A percentile compares a stretch with the other conserved stretches of the same genome.
Conservation (phyloP, 2,888 invertebrate genomes). For the Uloborus plumipes region DNA sequence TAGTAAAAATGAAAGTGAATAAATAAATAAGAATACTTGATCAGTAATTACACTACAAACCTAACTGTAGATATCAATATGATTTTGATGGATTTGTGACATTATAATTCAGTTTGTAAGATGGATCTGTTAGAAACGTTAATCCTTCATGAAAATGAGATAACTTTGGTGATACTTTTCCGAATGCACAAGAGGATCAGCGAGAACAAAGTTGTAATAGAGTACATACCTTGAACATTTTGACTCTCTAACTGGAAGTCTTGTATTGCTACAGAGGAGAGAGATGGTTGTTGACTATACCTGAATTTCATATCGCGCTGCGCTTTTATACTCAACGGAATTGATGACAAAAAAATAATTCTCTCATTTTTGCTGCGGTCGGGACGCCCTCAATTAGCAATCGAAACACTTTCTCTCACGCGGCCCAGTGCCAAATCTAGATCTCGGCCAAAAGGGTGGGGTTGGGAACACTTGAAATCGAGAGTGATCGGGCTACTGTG, state of each 20-base stretch:
- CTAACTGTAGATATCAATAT: too few relatives aligned
- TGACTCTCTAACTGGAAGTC: conserved; percentile 10
- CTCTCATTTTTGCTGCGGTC: conserved; percentile 22
- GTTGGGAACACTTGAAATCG: conserved; percentile 36
- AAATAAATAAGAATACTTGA: too few relatives aligned
- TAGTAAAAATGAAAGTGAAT: too few relatives aligned
- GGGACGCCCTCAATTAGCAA: conserved; percentile 51
- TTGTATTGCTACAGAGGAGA: too few relatives aligned
- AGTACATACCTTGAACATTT: conserved; percentile 50
- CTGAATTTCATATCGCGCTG: conserved; percentile 5
- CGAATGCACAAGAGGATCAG: too few relatives aligned
- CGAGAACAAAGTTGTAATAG: not conserved
- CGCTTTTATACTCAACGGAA: conserved; percentile 37
- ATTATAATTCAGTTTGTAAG: too few relatives aligned
- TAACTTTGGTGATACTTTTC: too few relatives aligned
- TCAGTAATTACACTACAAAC: too few relatives aligned
- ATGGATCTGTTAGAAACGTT: too few relatives aligned
- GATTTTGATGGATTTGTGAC: too few relatives aligned
- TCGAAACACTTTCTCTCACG: conserved; percentile 42
- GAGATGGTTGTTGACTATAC: not conserved
- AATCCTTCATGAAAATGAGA: too few relatives aligned
- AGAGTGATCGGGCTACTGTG: conserved; percentile 43
- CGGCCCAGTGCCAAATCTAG: conserved; percentile 26
- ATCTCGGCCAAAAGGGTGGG: conserved; percentile 56
- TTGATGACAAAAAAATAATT: conserved; percentile 1